phyloP scores from a whole-genome alignment of 2,888 invertebrate genomes.

The Pogonocherus hispidulus region DNA sequence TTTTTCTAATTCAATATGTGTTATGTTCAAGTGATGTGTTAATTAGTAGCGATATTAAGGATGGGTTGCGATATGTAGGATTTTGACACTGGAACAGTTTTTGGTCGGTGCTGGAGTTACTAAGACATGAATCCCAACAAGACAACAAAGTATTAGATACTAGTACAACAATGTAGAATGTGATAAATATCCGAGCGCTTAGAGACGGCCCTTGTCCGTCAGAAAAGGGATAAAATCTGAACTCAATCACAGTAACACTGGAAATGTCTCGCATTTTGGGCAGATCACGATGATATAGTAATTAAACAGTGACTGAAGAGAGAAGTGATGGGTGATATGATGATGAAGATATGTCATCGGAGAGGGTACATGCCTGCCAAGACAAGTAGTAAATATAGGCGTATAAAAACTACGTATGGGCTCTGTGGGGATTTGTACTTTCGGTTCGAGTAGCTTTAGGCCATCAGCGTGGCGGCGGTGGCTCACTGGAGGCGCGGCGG shows the following conservation, averaged over 20 bases:
- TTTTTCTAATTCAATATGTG: no score
- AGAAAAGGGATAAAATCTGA: slow-evolving; percentile 46
- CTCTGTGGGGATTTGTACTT: slow-evolving; percentile 61
- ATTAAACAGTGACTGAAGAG: background rate
- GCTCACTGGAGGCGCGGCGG: slow-evolving; percentile 57
- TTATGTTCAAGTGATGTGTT: background rate
- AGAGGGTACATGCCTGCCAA: slow-evolving; percentile 42
- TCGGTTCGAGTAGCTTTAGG: slow-evolving; percentile 58
- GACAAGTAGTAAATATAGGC: slow-evolving; percentile 48
- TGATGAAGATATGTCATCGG: slow-evolving; percentile 57
- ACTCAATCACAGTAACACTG: slow-evolving; percentile 62
- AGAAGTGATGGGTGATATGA: slow-evolving; percentile 53
- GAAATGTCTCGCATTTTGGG: slow-evolving; percentile 56
- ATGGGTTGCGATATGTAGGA: background rate
- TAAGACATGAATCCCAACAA: slow-evolving; percentile 2
- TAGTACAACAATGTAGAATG: slow-evolving; percentile 37
- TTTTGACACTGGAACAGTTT: background rate
- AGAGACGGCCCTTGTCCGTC: slow-evolving; percentile 36
- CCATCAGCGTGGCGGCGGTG: slow-evolving; percentile 53
- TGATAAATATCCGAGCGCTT: slow-evolving; percentile 45
- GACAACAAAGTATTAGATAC: slow-evolving; percentile 31
- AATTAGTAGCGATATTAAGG: background rate
- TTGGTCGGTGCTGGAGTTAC: background rate
- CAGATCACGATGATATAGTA: slow-evolving; percentile 49
- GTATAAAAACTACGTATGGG: slow-evolving; percentile 59